Conservation (phyloP, 1,140 invertebrate species). For the Drosophila repletoides region DNA sequence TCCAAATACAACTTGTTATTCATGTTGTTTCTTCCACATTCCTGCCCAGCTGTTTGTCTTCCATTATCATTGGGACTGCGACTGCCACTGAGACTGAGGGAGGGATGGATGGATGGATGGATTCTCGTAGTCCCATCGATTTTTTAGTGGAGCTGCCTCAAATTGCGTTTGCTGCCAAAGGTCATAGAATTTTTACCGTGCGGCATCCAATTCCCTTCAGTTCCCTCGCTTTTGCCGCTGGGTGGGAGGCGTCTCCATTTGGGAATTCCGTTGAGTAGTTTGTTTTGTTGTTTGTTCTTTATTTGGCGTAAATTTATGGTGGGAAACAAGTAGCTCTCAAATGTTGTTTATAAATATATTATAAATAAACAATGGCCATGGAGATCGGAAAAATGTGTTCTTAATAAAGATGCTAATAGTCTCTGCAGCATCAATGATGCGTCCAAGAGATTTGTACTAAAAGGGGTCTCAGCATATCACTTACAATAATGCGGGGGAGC, state of each 20-base stretch:
- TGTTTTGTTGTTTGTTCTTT: slow-evolving; percentile 39
- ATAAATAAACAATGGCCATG: slow-evolving; percentile 54
- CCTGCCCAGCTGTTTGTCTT: slow-evolving; percentile 43
- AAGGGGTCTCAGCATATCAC: slow-evolving; percentile 59
- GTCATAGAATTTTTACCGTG: slow-evolving; percentile 68
- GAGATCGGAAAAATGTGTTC: slow-evolving; percentile 63
- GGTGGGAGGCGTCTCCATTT: not conserved
- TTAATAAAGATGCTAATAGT: slow-evolving; percentile 70
- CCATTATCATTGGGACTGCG: slow-evolving; percentile 39
- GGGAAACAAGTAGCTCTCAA: slow-evolving; percentile 51
- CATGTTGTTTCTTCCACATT: slow-evolving; percentile 18
- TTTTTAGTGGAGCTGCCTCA: slow-evolving; percentile 41
- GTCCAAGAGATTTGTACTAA: slow-evolving; percentile 27
- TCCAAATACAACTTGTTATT: slow-evolving; percentile 35
- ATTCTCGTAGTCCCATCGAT: slow-evolving; percentile 3
- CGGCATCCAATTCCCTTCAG: slow-evolving; percentile 37
- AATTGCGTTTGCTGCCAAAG: slow-evolving; percentile 45
- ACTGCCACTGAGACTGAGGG: too few relatives aligned
- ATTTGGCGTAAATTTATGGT: slow-evolving; percentile 65
- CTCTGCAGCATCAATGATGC: slow-evolving; percentile 31
- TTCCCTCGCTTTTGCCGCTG: not conserved
- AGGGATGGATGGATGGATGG: not conserved
- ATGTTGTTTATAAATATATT: slow-evolving; percentile 62
- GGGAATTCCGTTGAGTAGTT: slow-evolving; percentile 46
- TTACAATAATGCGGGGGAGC: slow-evolving; percentile 27